Conservation (phyloP, 2,113 vertebrate species). For the Actinemys pallida region DNA sequence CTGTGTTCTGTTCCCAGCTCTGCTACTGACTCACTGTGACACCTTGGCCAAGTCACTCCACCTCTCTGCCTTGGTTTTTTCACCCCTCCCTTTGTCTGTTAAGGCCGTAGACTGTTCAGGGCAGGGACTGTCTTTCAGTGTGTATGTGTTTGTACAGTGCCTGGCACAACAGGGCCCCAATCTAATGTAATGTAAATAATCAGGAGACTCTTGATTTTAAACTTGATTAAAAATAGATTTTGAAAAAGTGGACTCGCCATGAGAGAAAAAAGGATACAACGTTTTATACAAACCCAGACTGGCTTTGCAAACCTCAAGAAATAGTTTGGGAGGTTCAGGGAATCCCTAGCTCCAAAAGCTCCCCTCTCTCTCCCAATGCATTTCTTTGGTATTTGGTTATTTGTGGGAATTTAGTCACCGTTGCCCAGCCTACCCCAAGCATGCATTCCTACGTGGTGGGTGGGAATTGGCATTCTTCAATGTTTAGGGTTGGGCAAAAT, state of each 20-base stretch:
- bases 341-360: neutral
- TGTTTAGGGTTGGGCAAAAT: neutral
- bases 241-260: neutral
- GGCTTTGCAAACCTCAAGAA: neutral
- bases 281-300: neutral
- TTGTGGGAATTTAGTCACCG: neutral
- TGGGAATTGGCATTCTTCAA: neutral
- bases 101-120: rapidly evolving
- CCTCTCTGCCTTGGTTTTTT: slow-evolving; percentile 1
- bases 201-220: rapidly evolving
- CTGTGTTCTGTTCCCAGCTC: neutral
- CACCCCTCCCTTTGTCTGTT: slow-evolving; percentile 3
- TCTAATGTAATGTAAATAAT: neutral
- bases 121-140: neutral
- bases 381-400: neutral
- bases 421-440: neutral
- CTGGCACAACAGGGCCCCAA: neutral
- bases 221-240: no score
- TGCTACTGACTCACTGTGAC: neutral
- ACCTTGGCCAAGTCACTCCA: neutral
- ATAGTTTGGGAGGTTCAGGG: neutral
- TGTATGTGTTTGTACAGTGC: neutral
- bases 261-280: neutral
- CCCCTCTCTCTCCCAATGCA: neutral
- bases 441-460: neutral